A percentile compares a stretch with the other conserved stretches of the same genome.
phyloP scores from a whole-genome alignment of 1,140 invertebrate genomes.

The Aphidius gifuensis region DNA sequence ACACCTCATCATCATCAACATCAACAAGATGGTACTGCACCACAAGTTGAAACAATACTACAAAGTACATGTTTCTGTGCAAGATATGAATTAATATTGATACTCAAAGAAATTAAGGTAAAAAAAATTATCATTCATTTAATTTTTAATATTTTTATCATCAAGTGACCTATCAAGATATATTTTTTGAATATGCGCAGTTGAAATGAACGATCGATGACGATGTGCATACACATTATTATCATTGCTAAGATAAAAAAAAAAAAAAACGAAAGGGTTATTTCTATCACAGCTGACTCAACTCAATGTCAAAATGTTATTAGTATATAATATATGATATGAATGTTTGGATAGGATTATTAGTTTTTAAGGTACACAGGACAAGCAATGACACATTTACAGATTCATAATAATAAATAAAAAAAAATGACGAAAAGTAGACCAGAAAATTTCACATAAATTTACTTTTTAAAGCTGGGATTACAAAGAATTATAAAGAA shows the following conservation, averaged over 20 bases:
- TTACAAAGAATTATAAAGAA: no score
- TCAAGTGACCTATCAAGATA: not conserved
- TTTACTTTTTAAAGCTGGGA: no score
- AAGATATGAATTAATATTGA: slow-evolving; percentile 86
- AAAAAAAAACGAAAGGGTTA: not conserved
- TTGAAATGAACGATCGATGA: slow-evolving; percentile 18
- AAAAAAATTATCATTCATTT: slow-evolving; percentile 30
- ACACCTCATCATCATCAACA: slow-evolving; percentile 55
- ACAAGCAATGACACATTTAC: not conserved
- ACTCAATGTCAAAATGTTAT: not conserved
- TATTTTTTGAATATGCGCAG: slow-evolving; percentile 10
- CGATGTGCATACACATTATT: not conserved
- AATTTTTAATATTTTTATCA: not conserved
- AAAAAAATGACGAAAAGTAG: not conserved
- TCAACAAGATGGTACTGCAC: slow-evolving; percentile 49
- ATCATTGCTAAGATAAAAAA: no score
- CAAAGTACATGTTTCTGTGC: slow-evolving; percentile 70
- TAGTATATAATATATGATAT: slow-evolving; percentile 7
- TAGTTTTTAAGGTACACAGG: slow-evolving; percentile 22
- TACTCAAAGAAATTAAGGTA: slow-evolving; percentile 91
- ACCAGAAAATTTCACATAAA: not conserved
- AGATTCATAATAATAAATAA: no score
- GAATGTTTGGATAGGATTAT: slow-evolving; percentile 30
- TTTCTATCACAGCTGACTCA: slow-evolving; percentile 19
- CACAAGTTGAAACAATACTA: slow-evolving; percentile 55